phyloP scores from a whole-genome alignment of 2,797 vertebrate species.

The Cyprinodon diabolis region DNA sequence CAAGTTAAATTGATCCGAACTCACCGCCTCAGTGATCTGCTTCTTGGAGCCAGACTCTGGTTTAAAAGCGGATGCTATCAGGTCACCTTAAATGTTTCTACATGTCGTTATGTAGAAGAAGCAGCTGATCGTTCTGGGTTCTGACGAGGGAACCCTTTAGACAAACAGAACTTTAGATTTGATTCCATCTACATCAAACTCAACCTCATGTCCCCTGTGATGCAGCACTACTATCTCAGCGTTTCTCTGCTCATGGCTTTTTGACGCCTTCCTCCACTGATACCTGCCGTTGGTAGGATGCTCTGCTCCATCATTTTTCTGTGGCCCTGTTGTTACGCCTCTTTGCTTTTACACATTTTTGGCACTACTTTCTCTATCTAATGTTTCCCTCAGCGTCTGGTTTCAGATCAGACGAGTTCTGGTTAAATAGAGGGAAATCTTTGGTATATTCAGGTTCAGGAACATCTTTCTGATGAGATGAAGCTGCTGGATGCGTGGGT shows the following conservation, averaged over 20 bases:
- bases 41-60: too few relatives aligned
- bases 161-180: not conserved
- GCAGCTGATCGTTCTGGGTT: not conserved
- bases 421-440: not conserved
- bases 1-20: too few relatives aligned
- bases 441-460: too few relatives aligned
- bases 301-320: not conserved
- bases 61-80: too few relatives aligned
- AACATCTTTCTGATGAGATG: too few relatives aligned
- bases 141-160: not conserved
- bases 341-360: too few relatives aligned
- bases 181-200: not conserved
- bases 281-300: not conserved
- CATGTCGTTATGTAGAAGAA: not conserved
- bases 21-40: too few relatives aligned
- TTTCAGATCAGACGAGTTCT: not conserved
- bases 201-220: not conserved
- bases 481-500: not conserved
- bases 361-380: not conserved
- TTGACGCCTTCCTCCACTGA: not conserved
- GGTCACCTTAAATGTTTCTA: not conserved
- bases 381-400: not conserved
- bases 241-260: not conserved
- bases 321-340: not conserved
- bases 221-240: not conserved